These are phyloP conservation scores for Campoletis sonorensis DNA, from an alignment of 1,140 invertebrate genomes.

Conservation along the genomic window DNA sequence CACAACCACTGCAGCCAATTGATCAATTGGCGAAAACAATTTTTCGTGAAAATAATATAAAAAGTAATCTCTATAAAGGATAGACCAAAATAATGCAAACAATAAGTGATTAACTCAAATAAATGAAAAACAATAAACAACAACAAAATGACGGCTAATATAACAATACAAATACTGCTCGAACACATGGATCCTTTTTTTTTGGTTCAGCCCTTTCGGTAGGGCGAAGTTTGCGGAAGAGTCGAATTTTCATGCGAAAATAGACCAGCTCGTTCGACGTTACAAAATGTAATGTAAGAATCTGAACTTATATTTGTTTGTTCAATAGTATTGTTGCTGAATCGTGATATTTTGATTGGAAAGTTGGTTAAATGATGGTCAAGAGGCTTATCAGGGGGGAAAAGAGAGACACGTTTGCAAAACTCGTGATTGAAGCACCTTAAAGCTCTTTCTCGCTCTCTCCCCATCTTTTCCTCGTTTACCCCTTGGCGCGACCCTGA, in stretches of 20 bases:
- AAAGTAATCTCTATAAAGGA: too few relatives aligned
- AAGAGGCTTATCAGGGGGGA: conserved; percentile 3
- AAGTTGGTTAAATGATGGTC: background rate
- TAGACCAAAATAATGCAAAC: too few relatives aligned
- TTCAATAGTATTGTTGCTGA: background rate
- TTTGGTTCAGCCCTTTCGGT: background rate
- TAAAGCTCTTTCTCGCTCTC: conserved; percentile 53
- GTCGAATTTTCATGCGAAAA: background rate
- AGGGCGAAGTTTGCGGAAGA: background rate
- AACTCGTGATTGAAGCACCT: conserved; percentile 58
- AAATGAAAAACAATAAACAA: too few relatives aligned
- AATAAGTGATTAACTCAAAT: too few relatives aligned
- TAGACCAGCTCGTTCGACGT: background rate
- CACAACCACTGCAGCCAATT: too few relatives aligned
- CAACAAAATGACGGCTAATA: background rate
- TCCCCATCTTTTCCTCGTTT: background rate
- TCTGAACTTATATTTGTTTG: background rate
- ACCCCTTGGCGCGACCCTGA: conserved; percentile 54
- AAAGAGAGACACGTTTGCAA: conserved; percentile 18
- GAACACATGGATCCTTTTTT: background rate
- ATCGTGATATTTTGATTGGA: background rate
- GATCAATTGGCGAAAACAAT: too few relatives aligned
- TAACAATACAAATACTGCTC: background rate
- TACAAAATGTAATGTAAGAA: background rate
- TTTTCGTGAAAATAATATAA: too few relatives aligned